Evolutionary conservation across 1,140 invertebrate species (phyloP).

Genomic region (Nasonia longicornis): DNA sequence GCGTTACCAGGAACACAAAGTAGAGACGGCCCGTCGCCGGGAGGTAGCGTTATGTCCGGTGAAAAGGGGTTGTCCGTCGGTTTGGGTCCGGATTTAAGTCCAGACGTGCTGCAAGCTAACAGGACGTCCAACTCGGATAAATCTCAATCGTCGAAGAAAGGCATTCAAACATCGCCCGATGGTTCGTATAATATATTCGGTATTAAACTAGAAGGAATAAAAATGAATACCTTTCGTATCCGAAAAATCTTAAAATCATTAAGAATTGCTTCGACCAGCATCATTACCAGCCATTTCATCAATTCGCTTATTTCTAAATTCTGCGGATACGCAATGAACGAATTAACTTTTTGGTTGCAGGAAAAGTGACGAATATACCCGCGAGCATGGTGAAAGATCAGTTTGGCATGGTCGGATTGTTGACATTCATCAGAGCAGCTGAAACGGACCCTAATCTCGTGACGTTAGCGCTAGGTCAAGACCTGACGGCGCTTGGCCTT

Average conservation of each 20-base stretch:
- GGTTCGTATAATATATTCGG: conserved; percentile 72
- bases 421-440: conserved; percentile 97
- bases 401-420: conserved; percentile 97
- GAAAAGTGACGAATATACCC: conserved; percentile 97
- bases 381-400: conserved; percentile 98
- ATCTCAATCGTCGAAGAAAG: conserved; percentile 75
- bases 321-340: background rate
- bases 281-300: background rate
- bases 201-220: background rate
- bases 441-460: conserved; percentile 97
- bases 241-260: background rate
- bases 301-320: background rate
- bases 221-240: background rate
- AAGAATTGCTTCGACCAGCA: background rate
- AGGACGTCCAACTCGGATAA: conserved; percentile 67
- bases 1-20: conserved; percentile 86
- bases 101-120: conserved; percentile 65
- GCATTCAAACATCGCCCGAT: conserved; percentile 94
- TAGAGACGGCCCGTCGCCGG: conserved; percentile 71
- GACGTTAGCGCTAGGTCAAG: conserved; percentile 94
- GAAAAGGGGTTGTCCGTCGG: conserved; percentile 72
- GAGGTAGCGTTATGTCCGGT: conserved; percentile 66
- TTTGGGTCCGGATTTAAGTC: conserved; percentile 66
- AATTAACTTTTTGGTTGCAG: conserved; percentile 62
- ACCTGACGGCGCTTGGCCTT: conserved; percentile 95